These are phyloP conservation scores for Drosophila affinis DNA, from an alignment of 2,888 invertebrate genomes.

Conservation along the genomic window DNA sequence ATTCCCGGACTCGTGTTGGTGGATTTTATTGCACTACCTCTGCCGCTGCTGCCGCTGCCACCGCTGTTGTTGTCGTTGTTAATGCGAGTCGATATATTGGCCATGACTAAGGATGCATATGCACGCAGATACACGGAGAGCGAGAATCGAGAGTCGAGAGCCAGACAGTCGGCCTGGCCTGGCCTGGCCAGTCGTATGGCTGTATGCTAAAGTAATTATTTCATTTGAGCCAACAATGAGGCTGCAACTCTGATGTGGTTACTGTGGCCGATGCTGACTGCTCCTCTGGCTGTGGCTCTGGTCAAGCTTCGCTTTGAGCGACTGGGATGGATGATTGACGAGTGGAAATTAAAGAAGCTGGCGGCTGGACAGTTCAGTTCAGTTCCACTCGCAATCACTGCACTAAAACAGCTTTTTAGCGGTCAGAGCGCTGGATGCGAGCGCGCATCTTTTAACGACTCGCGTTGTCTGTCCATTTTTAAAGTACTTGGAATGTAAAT, in stretches of 20 bases:
- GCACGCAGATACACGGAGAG: conserved; percentile 23
- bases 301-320: conserved; percentile 56
- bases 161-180: conserved; percentile 17
- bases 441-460: conserved; percentile 70
- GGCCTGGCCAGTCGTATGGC: conserved; percentile 49
- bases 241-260: conserved; percentile 69
- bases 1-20: conserved; percentile 70
- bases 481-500: conserved; percentile 80
- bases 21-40: conserved; percentile 69
- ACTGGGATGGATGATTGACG: conserved; percentile 78
- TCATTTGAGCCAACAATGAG: conserved; percentile 81
- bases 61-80: conserved; percentile 61
- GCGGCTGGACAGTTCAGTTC: conserved; percentile 45
- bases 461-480: conserved; percentile 58
- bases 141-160: conserved; percentile 3
- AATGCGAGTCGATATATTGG: conserved; percentile 80
- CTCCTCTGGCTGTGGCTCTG: conserved; percentile 8
- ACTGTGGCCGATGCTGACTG: background rate
- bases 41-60: conserved; percentile 11
- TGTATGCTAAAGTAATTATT: conserved; percentile 81
- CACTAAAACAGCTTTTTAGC: conserved; percentile 18
- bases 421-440: conserved; percentile 49
- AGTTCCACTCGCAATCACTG: conserved; percentile 37
- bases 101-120: conserved; percentile 74
- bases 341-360: conserved; percentile 81